Percentiles rank a stretch among this genome's conserved stretches.
Conservation (phyloP, 2,888 invertebrate genomes). For the Lamellibrachia columna region DNA sequence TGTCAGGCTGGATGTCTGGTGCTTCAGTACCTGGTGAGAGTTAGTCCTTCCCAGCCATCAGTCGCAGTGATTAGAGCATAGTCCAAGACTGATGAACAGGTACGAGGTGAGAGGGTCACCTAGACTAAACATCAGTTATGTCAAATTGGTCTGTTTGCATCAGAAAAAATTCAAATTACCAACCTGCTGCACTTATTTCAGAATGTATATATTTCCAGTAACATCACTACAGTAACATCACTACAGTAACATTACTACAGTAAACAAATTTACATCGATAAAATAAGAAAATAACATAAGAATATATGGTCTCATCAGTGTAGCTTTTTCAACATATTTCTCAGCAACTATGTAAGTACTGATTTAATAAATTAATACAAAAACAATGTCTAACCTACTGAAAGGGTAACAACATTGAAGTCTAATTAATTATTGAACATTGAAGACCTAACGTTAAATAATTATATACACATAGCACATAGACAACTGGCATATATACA, state of each 20-base stretch:
- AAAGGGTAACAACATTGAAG: not conserved
- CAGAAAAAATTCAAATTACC: not conserved
- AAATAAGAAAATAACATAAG: constrained; percentile 1
- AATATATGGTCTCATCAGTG: not conserved
- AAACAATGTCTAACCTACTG: not conserved
- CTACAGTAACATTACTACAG: not conserved
- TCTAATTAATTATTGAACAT: not conserved
- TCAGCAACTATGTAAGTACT: not conserved
- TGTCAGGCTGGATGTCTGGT: too few relatives aligned
- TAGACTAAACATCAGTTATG: too few relatives aligned
- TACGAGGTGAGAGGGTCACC: too few relatives aligned
- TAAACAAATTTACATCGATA: not conserved
- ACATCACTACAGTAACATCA: not conserved
- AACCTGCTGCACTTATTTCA: not conserved
- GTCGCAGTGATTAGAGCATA: too few relatives aligned
- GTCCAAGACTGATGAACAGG: too few relatives aligned
- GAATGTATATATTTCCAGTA: not conserved
- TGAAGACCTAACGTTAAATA: not conserved
- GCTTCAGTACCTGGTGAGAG: too few relatives aligned
- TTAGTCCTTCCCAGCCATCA: too few relatives aligned
- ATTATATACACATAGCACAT: not conserved
- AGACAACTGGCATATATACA: not conserved
- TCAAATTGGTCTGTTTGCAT: not conserved
- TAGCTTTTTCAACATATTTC: not conserved
- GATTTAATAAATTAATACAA: constrained; percentile 16